phyloP scores from a whole-genome alignment of 2,888 invertebrate species.

The Drosophila siamana region DNA sequence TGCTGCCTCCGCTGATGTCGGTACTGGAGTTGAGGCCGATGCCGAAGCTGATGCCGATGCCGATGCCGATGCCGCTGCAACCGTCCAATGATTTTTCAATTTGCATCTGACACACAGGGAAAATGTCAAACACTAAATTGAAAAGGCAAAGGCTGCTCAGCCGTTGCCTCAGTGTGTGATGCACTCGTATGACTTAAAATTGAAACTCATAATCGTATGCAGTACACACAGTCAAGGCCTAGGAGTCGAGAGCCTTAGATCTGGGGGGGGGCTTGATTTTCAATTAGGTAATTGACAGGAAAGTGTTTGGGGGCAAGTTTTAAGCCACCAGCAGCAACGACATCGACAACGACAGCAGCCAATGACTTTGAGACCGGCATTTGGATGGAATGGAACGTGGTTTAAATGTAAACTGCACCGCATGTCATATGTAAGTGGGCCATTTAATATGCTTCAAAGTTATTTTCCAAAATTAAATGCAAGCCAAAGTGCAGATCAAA shows the following conservation, averaged over 20 bases:
- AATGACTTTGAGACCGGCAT: not conserved
- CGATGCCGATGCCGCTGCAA: slow-evolving; percentile 29
- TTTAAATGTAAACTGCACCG: slow-evolving; percentile 57
- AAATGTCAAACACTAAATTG: slow-evolving; percentile 77
- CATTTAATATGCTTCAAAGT: slow-evolving; percentile 70
- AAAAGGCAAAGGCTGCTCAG: slow-evolving; percentile 62
- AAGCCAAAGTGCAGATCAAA: slow-evolving; percentile 40
- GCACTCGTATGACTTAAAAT: slow-evolving; percentile 20
- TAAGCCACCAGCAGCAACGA: slow-evolving; percentile 35
- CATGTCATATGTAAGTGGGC: slow-evolving; percentile 61
- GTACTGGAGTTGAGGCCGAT: slow-evolving; percentile 23
- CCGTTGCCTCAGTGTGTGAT: not conserved
- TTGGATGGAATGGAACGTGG: slow-evolving; percentile 32
- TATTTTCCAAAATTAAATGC: slow-evolving; percentile 71
- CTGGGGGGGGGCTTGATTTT: slow-evolving; percentile 58
- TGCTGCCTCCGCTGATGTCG: slow-evolving; percentile 36
- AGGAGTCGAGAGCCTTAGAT: slow-evolving; percentile 24
- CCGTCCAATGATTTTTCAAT: slow-evolving; percentile 78
- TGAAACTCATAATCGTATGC: slow-evolving; percentile 75
- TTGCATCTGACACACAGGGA: slow-evolving; percentile 77
- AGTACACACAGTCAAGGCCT: slow-evolving; percentile 38
- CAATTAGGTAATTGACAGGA: slow-evolving; percentile 78
- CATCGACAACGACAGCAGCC: not conserved
- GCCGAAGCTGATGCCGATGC: not conserved
- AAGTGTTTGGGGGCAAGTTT: slow-evolving; percentile 34